Evolutionary conservation across 2,113 vertebrate species (phyloP), one percentile per base, ranked within the genome.

Genomic region (Engraulis encrasicolus): DNA sequence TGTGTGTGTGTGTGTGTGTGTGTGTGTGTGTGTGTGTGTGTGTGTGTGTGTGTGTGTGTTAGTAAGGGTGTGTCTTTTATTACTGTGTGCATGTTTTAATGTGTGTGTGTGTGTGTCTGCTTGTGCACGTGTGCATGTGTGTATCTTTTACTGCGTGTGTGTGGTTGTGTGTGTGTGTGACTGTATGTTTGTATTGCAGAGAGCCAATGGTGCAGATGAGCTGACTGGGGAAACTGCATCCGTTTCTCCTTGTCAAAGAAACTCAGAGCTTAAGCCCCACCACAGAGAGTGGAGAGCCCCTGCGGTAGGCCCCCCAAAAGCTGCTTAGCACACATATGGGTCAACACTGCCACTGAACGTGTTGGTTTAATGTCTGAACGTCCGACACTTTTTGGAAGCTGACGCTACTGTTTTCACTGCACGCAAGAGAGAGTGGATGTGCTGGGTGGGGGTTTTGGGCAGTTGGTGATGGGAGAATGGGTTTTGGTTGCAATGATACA

Each of bases 291-390:
- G 81, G 79, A 78, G 78, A n/a, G n/a, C n/a, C n/a, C 50, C n/a
- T 82, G 50, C 4, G 54, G 50, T 84, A n/a, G n/a, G 83, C 40
- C 40, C 31, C 31, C 81, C 81, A 19, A 79, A 84, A 82, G 78
- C 40, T 40, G 80, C 66, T 66, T 66, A 82, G 9, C n/a, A 77
- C 61, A 45, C 34, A 54, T 50, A 27, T 50, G 18, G 83, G 87
- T 85, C 84, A 87, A 85, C 83, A 84, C 66, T 77, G 84, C 23
- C 31, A 37, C 23, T 54, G 82, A 87, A 52, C 52, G 14, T 85
- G 74, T 78, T 27, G 19, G 74, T 83, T 87, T 86, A 78, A 78
- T 61, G 37, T 45, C 66, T 79, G 81, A 78, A 12, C 66, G 82
- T 34, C 48, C 31, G 12, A 2, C 31, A 14, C 23, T 9, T 74